phyloP scores from a whole-genome alignment of 2,113 vertebrate genomes.

The Colossoma macropomum region DNA sequence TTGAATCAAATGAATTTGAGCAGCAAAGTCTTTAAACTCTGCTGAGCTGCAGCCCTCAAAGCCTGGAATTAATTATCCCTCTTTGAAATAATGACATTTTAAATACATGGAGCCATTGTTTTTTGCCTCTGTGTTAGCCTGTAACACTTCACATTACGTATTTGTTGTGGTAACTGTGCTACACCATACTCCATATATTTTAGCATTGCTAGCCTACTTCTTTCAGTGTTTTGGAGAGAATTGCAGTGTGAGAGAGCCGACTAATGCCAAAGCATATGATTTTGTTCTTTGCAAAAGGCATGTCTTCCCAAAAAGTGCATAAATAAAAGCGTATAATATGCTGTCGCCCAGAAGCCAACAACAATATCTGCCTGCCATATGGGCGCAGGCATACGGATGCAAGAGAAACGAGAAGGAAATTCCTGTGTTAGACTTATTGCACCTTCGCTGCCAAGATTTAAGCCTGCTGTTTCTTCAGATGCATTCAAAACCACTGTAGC shows the following conservation, averaged over 20 bases:
- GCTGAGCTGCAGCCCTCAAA: too few species aligned
- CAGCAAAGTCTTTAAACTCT: too few species aligned
- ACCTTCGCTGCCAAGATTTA: conserved; percentile 61
- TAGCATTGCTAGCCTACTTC: conserved; percentile 17
- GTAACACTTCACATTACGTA: too few species aligned
- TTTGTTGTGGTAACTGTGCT: not conserved
- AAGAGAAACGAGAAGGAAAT: conserved; percentile 72
- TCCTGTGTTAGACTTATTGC: conserved; percentile 73
- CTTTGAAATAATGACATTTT: too few species aligned
- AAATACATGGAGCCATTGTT: too few species aligned
- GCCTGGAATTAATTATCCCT: too few species aligned
- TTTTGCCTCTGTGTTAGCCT: too few species aligned
- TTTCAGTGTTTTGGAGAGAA: conserved; percentile 10
- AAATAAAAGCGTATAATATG: conserved; percentile 75
- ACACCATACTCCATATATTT: conserved; percentile 22
- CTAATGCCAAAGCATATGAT: conserved; percentile 67
- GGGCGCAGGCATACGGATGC: conserved; percentile 69
- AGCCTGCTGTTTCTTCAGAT: conserved; percentile 44
- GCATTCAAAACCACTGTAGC: conserved; percentile 45
- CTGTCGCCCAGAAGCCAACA: conserved; percentile 64
- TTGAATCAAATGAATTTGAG: too few species aligned
- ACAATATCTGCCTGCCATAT: conserved; percentile 84
- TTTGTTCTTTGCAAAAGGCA: conserved; percentile 64
- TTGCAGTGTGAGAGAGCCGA: conserved; percentile 25
- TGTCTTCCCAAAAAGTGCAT: conserved; percentile 66